Base-by-base conservation (phyloP, 2,888 invertebrate genomes). In the Drosophila atripex region DNA sequence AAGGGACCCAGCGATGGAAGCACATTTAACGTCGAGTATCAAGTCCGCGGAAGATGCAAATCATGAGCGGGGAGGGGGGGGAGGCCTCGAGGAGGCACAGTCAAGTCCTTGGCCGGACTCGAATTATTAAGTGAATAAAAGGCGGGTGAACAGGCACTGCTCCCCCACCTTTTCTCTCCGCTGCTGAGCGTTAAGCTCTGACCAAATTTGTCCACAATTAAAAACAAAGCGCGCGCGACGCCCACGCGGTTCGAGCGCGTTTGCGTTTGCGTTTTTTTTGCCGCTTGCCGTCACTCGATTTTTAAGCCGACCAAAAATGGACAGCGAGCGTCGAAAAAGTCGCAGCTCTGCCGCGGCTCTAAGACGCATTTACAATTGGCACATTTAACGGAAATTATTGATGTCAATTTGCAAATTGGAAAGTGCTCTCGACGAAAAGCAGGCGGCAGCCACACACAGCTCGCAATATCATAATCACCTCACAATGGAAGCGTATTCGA, bases 321-420 rank as follows among this genome's bases (percentile, higher is more conserved):
- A 21, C 61, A 79, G 50, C 56, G 35, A 73, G 47, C 68, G 58
- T 72, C 60, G 72, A 72, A 65, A 54, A 52, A 46, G 55, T 60
- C 50, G 11, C 25, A 41, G 49, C 43, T 28, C 35, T 47, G 71
- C 53, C 71, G 60, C 50, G 57, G 51, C 75, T 75, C 54, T 65
- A 80, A 82, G 84, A 60, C 84, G 80, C 77, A 80, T 77, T 80
- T 71, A 52, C 71, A 80, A 86, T 87, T 85, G 78, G 73, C 82
- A 87, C 75, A 80, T 87, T 85, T 75, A 87, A 85, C 85, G 86
- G 87, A 82, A 83, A 86, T 85, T 78, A 78, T 76, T 75, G 83
- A 85, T 52, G 49, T 53, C 54, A 55, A 72, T 63, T 61, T 70
- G 70, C 56, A 72, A 69, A 72, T 65, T 59, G 77, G 71, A 80